Base-by-base conservation (phyloP, 2,888 invertebrate genomes). In the Rutpela maculata region DNA sequence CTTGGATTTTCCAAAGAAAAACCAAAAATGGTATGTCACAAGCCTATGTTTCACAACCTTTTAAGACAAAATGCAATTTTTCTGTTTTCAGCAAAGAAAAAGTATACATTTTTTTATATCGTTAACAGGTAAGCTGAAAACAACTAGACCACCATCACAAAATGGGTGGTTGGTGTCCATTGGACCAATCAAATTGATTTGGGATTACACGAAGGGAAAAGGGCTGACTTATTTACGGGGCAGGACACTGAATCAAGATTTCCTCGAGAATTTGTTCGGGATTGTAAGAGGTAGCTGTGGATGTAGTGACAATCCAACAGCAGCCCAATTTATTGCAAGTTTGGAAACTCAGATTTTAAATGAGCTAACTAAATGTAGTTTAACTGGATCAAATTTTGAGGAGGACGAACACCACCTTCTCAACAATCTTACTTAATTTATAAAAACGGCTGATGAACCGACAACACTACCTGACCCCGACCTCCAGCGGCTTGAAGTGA, bases 311-410 rank as follows among this genome's bases (percentile, higher is more conserved):
- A 82, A 83, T 68, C 80, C 79, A 12, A 79, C 80, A 65, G 43
- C 65, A 35, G 17, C 55, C 4, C 81, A 81, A 69, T 83, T 83
- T 75, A 17, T 79, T 26, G 76, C 72, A 11, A 76, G 75, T 69
- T 67, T 81, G 6, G 81, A 82, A 66, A 79, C 79, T 7, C 79
- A 81, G 55, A 75, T 83, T 62, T 50, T 82, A 59, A 83, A 83
- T 68, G 74, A 76, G 3, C 67, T 80, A 56, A 74, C 68, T 3
- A 59, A 43, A 18, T 38, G 50, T n/a, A 18, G 4, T 35, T 11
- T 43, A 17, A 15, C 67, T 22, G 55, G 76, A 17, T 67, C 50
- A 4, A 81, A 82, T 68, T 82, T 80, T 43, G 74, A 81, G 55
- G 77, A 75, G 17, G 80, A 80, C 55, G 77, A 74, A 62, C 62